A percentile compares a stretch with the other conserved stretches of the same genome.
phyloP scores from a whole-genome alignment of 2,888 invertebrate genomes.

The Synergus itoensis region DNA sequence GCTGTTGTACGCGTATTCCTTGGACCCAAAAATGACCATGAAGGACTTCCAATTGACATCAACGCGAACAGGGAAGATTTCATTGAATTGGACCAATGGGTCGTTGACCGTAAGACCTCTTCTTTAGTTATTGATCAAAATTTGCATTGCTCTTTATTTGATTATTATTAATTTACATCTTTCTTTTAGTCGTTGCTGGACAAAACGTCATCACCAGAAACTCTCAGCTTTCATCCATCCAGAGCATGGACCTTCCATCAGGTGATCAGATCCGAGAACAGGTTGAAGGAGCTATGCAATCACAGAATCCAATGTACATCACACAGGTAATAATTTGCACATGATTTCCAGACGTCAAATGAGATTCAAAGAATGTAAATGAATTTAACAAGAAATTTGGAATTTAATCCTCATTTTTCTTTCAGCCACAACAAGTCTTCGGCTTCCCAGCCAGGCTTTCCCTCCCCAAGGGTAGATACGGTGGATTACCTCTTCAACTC shows the following conservation, averaged over 20 bases:
- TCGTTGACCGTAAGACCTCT: slow-evolving; percentile 78
- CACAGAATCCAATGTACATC: slow-evolving; percentile 74
- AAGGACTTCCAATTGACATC: slow-evolving; percentile 80
- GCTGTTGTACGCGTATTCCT: slow-evolving; percentile 84
- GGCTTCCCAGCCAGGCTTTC: slow-evolving; percentile 83
- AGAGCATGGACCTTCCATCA: slow-evolving; percentile 79
- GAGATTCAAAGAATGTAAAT: too few species aligned
- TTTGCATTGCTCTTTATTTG: neutral
- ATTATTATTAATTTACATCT: neutral
- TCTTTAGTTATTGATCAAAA: neutral
- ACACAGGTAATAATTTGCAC: slow-evolving; percentile 61
- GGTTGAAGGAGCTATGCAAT: slow-evolving; percentile 80
- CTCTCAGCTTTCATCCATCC: slow-evolving; percentile 81
- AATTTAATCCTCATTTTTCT: slow-evolving; percentile 68
- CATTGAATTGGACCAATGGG: slow-evolving; percentile 82
- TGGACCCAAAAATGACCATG: slow-evolving; percentile 84
- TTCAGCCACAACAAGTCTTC: slow-evolving; percentile 78
- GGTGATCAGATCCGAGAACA: slow-evolving; percentile 83
- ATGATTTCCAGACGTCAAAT: too few species aligned
- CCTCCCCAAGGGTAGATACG: slow-evolving; percentile 83
- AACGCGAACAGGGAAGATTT: slow-evolving; percentile 82
- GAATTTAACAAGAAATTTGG: slow-evolving; percentile 65
- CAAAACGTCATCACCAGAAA: slow-evolving; percentile 85
- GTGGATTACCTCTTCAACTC: slow-evolving; percentile 83
- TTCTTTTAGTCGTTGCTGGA: slow-evolving; percentile 80